These are phyloP conservation scores for Merops nubicus DNA, from an alignment of 2,113 vertebrate species.

Conservation along the genomic window DNA sequence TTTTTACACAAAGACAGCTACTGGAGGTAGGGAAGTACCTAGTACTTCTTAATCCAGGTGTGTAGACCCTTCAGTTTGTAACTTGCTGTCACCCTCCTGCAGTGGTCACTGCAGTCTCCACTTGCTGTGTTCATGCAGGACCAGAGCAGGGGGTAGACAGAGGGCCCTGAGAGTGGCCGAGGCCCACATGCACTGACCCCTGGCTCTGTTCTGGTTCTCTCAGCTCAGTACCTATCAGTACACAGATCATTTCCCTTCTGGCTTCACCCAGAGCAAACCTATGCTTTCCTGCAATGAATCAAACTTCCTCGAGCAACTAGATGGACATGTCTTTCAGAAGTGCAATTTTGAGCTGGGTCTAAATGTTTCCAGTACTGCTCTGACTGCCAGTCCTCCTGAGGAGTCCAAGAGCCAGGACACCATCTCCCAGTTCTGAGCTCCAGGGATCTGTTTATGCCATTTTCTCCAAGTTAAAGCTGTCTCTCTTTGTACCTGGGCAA, in stretches of 20 bases:
- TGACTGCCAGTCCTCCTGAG: too few relatives aligned
- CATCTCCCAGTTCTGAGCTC: background rate
- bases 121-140: background rate
- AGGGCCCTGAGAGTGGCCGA: background rate
- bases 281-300: too few relatives aligned
- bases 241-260: background rate
- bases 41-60: background rate
- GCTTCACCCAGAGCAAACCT: background rate
- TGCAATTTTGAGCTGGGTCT: background rate
- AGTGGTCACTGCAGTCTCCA: accelerated
- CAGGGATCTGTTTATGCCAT: accelerated
- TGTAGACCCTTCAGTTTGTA: background rate
- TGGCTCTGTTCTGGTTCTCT: background rate
- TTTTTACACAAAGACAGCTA: background rate
- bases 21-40: background rate
- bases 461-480: background rate
- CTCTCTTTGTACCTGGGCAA: background rate
- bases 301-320: background rate
- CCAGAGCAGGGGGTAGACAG: background rate
- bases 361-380: background rate
- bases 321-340: background rate
- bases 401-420: background rate
- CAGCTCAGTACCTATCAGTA: background rate
- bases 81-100: background rate
- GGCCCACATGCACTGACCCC: too few relatives aligned